Evolutionary conservation across 2,113 vertebrate genomes (phyloP).

Genomic region (Dicentrarchus labrax): DNA sequence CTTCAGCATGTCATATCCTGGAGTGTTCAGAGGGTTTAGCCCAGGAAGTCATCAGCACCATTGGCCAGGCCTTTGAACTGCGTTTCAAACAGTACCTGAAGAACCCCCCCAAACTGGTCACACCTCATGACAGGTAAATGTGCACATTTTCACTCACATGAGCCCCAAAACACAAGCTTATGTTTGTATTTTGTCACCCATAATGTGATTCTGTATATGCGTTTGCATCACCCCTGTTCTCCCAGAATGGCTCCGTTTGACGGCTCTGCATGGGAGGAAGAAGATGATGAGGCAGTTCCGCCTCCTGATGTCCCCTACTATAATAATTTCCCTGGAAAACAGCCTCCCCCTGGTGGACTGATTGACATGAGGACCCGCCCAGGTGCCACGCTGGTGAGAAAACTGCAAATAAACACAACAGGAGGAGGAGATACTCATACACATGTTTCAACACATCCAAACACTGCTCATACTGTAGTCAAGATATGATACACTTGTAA

Average conservation of each 20-base stretch:
- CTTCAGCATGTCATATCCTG: slow-evolving; percentile 94
- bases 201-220: neutral
- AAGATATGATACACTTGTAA: neutral
- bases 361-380: slow-evolving; percentile 91
- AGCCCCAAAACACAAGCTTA: neutral
- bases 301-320: slow-evolving; percentile 95
- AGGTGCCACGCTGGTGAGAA: slow-evolving; percentile 92
- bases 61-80: slow-evolving; percentile 96
- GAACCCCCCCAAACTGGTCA: slow-evolving; percentile 97
- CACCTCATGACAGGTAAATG: slow-evolving; percentile 94
- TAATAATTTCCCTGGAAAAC: slow-evolving; percentile 97
- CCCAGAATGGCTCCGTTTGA: slow-evolving; percentile 97
- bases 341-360: slow-evolving; percentile 94
- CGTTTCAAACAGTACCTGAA: slow-evolving; percentile 99
- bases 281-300: slow-evolving; percentile 89
- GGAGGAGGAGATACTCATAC: neutral
- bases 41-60: slow-evolving; percentile 99
- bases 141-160: neutral
- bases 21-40: slow-evolving; percentile 96
- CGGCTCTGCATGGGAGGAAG: slow-evolving; percentile 97
- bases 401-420: neutral
- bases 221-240: neutral
- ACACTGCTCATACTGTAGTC: neutral
- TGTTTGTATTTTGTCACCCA: neutral
- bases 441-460: slow-evolving; percentile 22